Evolutionary conservation across 1,140 invertebrate genomes (phyloP).

Genomic region (Bursaphelenchus mucronatus): DNA sequence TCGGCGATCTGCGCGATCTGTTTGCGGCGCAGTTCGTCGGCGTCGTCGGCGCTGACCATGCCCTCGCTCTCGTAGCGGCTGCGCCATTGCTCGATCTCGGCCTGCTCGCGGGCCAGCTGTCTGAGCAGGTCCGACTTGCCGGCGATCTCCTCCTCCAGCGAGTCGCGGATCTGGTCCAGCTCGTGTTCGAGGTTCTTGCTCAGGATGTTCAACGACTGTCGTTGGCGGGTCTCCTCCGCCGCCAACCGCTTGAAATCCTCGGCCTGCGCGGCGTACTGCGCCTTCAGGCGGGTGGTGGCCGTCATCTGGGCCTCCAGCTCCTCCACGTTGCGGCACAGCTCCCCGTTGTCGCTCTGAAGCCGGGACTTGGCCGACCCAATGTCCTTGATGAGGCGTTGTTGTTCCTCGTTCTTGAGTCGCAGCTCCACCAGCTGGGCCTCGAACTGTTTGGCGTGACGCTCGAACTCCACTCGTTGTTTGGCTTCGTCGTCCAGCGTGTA

Average conservation of each 20-base stretch:
- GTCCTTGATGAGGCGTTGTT: conserved; percentile 86
- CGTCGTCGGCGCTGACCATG: conserved; percentile 86
- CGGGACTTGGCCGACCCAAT: conserved; percentile 94
- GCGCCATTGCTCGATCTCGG: conserved; percentile 84
- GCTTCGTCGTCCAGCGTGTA: conserved; percentile 80
- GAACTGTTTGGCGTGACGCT: conserved; percentile 46
- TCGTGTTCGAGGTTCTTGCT: conserved; percentile 85
- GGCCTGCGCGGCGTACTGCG: conserved; percentile 83
- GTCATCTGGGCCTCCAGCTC: conserved; percentile 93
- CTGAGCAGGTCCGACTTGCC: conserved; percentile 71
- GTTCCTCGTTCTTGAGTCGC: conserved; percentile 88
- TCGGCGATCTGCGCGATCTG: conserved; percentile 94
- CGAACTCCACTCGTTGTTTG: conserved; percentile 81
- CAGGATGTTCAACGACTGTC: conserved; percentile 62
- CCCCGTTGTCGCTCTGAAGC: conserved; percentile 88
- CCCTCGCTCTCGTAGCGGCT: conserved; percentile 92
- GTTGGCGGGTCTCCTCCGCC: conserved; percentile 78
- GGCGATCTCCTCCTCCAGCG: conserved; percentile 85
- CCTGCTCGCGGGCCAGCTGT: conserved; percentile 93
- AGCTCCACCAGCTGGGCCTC: conserved; percentile 73
- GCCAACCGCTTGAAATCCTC: conserved; percentile 94
- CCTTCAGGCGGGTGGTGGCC: conserved; percentile 92
- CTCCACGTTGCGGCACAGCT: conserved; percentile 85
- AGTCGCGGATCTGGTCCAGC: conserved; percentile 90
- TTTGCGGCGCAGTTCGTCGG: conserved; percentile 95